Percentiles rank a stretch among this genome's conserved stretches.
phyloP scores from a whole-genome alignment of 2,797 vertebrate species.

The Hippopotamyrus pictus region DNA sequence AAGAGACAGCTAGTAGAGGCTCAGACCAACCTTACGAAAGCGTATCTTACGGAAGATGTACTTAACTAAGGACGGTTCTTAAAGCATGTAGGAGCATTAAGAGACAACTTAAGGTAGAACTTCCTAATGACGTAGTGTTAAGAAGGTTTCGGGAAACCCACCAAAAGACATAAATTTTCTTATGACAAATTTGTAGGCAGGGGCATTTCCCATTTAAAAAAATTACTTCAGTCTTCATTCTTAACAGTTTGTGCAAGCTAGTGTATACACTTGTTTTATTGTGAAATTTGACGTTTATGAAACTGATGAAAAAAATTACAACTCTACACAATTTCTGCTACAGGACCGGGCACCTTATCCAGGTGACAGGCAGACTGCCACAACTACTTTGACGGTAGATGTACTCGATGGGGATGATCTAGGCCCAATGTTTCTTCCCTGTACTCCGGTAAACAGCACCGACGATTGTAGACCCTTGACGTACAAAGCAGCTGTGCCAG shows the following conservation, averaged over 20 bases:
- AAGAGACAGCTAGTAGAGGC: background rate
- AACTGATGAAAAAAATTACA: background rate
- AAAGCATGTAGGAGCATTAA: background rate
- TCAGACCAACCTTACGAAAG: background rate
- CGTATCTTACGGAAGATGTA: background rate
- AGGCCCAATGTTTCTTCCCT: conserved; percentile 94
- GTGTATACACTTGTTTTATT: background rate
- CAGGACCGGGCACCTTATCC: conserved; percentile 88
- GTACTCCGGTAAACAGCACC: conserved; percentile 79
- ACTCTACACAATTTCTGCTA: background rate
- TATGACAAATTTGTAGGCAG: background rate
- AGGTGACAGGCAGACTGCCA: conserved; percentile 77
- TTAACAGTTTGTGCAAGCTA: background rate
- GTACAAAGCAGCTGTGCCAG: conserved; percentile 79
- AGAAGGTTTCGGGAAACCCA: background rate
- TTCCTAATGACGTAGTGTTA: background rate
- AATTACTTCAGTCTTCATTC: background rate
- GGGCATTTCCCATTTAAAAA: background rate
- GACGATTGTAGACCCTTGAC: conserved; percentile 87
- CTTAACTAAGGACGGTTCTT: background rate
- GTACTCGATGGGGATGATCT: conserved; percentile 91
- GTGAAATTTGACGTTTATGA: background rate
- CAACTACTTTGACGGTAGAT: conserved; percentile 87
- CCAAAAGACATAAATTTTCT: background rate
- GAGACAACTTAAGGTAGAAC: background rate